Base-by-base conservation (phyloP, 2,797 vertebrate genomes). In the Megaceryle alcyon region DNA sequence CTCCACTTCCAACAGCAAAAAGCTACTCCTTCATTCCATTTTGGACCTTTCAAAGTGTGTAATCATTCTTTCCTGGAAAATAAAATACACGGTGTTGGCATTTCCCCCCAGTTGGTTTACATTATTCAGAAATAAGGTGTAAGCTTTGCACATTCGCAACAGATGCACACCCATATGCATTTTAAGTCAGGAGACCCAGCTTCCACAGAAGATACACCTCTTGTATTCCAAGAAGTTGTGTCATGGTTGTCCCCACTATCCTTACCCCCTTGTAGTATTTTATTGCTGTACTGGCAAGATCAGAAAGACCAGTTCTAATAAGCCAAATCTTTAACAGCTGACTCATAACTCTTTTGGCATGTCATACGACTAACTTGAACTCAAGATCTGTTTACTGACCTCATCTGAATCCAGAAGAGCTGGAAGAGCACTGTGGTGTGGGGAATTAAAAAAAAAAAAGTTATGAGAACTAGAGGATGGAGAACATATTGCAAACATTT, bases 11-110 rank as follows among this genome's bases (percentile, higher is more conserved):
- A 96, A 60, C 5, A 91, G 11, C 43, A 93, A 87, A 92, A 85
- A 92, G 59, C 65, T 90, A 94, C 97, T 92, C 79, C 87, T 94
- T 98, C 95, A 99, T 96, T 99, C 99, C 99, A 99, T 99, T 98
- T 99, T 99, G 77, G 99, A 99, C 89, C 99, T 98, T 98, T 99
- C 99, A 71, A 99, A 98, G 96, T 99, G 99, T 94, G 99, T 99
- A 97, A 99, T 99, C 97, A 99, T 98, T 97, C 99, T 98, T 98
- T 99, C 99, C 99, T 99, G 84, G 9, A 91, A 94, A 61, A 88
- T 5, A 95, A 90, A 83, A 91, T 59, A 76, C 4, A 68, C 89
- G 89, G 2, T 51, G 33, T 49, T 82, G 64, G 90, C 0, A 86
- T 66, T 85, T 69, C 33, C 28, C 33, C 33, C 44, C 18, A 19